These are phyloP conservation scores for Botia almorhae DNA, from an alignment of 2,797 vertebrate species.

Conservation along the genomic window DNA sequence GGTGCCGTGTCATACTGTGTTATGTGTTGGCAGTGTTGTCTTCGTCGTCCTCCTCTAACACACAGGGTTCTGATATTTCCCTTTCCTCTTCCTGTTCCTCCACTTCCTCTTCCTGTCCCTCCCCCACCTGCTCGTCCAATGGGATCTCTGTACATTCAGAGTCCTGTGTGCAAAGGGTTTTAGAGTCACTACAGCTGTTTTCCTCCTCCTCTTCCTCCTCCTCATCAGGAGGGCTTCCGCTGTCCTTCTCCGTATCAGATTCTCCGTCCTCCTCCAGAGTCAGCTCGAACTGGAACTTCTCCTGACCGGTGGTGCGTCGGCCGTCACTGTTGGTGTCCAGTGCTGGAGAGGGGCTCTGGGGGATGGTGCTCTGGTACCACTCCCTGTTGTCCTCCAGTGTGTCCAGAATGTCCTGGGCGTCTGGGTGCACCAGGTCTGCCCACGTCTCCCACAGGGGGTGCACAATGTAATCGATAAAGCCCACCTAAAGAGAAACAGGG, in stretches of 20 bases:
- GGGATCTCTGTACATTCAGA: slow-evolving; percentile 97
- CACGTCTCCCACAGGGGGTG: slow-evolving; percentile 99
- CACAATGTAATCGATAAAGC: slow-evolving; percentile 98
- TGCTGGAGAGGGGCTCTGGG: slow-evolving; percentile 94
- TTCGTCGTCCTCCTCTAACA: slow-evolving; percentile 69
- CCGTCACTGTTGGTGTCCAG: slow-evolving; percentile 89
- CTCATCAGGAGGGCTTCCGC: slow-evolving; percentile 92
- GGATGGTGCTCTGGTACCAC: slow-evolving; percentile 99
- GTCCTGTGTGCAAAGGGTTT: slow-evolving; percentile 98
- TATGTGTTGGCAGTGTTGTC: slow-evolving; percentile 85
- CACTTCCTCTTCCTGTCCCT: slow-evolving; percentile 81
- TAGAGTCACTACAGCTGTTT: slow-evolving; percentile 97
- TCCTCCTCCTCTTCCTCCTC: slow-evolving; percentile 90
- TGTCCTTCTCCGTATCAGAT: slow-evolving; percentile 97
- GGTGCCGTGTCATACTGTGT: slow-evolving; percentile 75
- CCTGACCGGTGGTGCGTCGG: slow-evolving; percentile 86
- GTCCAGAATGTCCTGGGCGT: slow-evolving; percentile 97
- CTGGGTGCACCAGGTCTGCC: slow-evolving; percentile 97
- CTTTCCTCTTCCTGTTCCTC: slow-evolving; percentile 76
- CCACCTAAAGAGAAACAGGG: slow-evolving; percentile 80
- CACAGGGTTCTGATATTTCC: slow-evolving; percentile 60
- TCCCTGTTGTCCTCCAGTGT: slow-evolving; percentile 98
- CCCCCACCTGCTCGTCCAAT: slow-evolving; percentile 93
- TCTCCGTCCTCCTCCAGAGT: slow-evolving; percentile 97
- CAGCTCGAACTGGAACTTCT: slow-evolving; percentile 99